Percentiles rank a stretch among this genome's conserved stretches.
Evolutionary conservation across 2,888 invertebrate genomes (phyloP).

Genomic region (Willowsia nigromaculata): DNA sequence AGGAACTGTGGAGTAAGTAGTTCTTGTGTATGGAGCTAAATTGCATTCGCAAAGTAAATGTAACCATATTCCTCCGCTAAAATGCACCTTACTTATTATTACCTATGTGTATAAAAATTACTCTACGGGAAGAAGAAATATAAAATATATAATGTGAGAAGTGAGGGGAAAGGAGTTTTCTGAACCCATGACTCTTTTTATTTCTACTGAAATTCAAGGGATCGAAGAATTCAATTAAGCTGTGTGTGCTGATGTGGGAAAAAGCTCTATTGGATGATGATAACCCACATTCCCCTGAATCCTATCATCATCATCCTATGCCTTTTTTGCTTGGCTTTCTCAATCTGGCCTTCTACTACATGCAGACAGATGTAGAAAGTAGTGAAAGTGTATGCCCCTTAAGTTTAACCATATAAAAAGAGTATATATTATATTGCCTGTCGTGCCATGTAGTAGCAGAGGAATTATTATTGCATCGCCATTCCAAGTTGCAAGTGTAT

Average conservation of each 20-base stretch:
- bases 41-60: not conserved
- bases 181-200: conserved; percentile 13
- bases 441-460: not conserved
- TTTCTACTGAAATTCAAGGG: conserved; percentile 33
- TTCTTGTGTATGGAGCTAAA: too few species aligned
- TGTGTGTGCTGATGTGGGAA: conserved; percentile 61
- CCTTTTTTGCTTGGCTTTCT: conserved; percentile 22
- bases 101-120: not conserved
- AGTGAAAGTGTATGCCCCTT: not conserved
- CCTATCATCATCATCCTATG: conserved; percentile 9
- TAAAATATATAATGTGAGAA: not conserved
- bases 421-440: not conserved
- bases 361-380: not conserved
- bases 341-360: not conserved
- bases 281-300: conserved; percentile 51
- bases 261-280: conserved; percentile 61
- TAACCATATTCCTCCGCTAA: not conserved
- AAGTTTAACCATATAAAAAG: not conserved
- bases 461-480: conserved; percentile 13
- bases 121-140: not conserved
- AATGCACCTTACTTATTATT: too few species aligned
- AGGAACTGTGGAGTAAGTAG: not conserved
- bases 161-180: not conserved
- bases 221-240: conserved; percentile 65
- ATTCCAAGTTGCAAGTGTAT: conserved; percentile 8